Evolutionary conservation across 2,797 vertebrate species (phyloP).

Genomic region (Rhinella marina): DNA sequence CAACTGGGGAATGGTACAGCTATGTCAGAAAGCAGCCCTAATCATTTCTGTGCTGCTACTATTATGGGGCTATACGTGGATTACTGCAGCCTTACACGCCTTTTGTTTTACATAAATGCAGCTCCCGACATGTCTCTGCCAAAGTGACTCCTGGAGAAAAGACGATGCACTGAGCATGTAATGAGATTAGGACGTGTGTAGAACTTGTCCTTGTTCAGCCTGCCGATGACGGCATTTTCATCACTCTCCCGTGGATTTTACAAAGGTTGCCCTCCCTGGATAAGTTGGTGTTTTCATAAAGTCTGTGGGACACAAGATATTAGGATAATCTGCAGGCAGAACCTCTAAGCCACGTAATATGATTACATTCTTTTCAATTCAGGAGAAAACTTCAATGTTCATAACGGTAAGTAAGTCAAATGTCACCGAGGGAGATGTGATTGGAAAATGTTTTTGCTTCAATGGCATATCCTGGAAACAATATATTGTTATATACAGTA

Average conservation of each 20-base stretch:
- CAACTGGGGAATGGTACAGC: not conserved
- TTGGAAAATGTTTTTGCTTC: conserved; percentile 42
- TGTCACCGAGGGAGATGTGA: conserved; percentile 14
- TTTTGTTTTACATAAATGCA: conserved; percentile 38
- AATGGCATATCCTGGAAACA: conserved; percentile 15
- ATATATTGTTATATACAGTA: not conserved
- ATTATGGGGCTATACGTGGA: conserved; percentile 22
- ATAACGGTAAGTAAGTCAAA: conserved; percentile 29
- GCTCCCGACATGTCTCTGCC: conserved; percentile 69
- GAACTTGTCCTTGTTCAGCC: conserved; percentile 73
- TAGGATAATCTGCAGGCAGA: conserved; percentile 66
- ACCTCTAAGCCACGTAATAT: conserved; percentile 66
- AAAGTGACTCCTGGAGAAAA: conserved; percentile 74
- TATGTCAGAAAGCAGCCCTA: not conserved
- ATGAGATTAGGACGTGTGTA: conserved; percentile 72
- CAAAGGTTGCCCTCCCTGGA: conserved; percentile 72
- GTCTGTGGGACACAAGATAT: conserved; percentile 64
- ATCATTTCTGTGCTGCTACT: not conserved
- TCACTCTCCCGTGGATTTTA: conserved; percentile 72
- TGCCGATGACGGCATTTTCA: conserved; percentile 73
- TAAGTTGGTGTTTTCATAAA: conserved; percentile 70
- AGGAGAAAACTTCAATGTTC: conserved; percentile 31
- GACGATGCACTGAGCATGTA: conserved; percentile 71
- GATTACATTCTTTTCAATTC: conserved; percentile 61
- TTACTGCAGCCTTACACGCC: conserved; percentile 42